These are phyloP conservation scores for Trematocara macrostoma DNA, from an alignment of 2,113 vertebrate species.

Conservation along the genomic window DNA sequence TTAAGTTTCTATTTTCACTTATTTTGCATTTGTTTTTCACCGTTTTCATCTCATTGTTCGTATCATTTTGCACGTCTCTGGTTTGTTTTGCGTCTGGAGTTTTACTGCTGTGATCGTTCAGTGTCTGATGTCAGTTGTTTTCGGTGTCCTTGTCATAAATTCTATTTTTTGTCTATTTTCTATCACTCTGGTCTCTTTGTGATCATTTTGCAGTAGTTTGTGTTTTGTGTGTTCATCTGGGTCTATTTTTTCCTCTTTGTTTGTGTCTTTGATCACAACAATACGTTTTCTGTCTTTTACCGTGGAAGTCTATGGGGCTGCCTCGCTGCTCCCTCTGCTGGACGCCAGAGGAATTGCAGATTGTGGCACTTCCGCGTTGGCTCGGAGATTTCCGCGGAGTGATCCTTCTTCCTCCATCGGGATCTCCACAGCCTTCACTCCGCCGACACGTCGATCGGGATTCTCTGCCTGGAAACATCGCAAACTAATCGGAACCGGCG, in stretches of 20 bases:
- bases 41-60: rapidly evolving
- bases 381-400: not conserved
- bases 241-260: not conserved
- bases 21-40: not conserved
- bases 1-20: not conserved
- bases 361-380: not conserved
- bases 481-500: constrained; percentile 5
- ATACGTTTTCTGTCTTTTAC: rapidly evolving
- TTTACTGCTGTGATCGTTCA: rapidly evolving
- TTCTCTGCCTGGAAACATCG: constrained; percentile 69
- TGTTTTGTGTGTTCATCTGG: rapidly evolving
- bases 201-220: not conserved
- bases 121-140: not conserved
- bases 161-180: not conserved
- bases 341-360: not conserved
- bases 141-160: rapidly evolving
- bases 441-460: not conserved
- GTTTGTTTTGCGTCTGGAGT: not conserved
- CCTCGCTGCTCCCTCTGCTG: not conserved
- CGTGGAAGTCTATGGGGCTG: not conserved
- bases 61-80: not conserved
- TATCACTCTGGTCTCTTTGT: not conserved
- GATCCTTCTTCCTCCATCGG: rapidly evolving
- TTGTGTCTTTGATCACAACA: not conserved
- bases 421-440: constrained; percentile 1